Evolutionary conservation across 2,113 vertebrate genomes (phyloP).

Genomic region (Psettodes erumei): DNA sequence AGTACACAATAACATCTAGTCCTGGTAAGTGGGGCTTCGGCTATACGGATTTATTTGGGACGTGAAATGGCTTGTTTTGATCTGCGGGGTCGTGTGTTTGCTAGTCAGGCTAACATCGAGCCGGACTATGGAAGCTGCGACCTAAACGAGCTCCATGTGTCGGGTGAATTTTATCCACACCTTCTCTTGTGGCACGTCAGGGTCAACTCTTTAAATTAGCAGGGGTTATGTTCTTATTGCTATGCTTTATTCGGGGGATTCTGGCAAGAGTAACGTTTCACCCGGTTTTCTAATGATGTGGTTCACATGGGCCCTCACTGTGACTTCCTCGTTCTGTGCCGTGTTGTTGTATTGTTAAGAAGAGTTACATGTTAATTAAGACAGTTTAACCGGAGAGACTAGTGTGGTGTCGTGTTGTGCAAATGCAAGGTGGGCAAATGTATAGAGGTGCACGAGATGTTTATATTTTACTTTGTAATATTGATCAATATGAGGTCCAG

Average conservation of each 20-base stretch:
- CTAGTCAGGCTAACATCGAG: constrained; percentile 46
- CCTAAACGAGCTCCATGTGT: neutral
- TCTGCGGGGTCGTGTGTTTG: neutral
- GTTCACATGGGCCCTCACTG: neutral
- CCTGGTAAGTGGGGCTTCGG: constrained; percentile 29
- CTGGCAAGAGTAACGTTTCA: neutral
- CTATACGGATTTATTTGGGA: fast-evolving
- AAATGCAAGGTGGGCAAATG: neutral
- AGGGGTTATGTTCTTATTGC: too few relatives aligned
- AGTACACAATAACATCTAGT: fast-evolving
- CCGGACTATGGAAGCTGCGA: neutral
- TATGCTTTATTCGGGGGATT: neutral
- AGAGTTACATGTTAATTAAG: too few relatives aligned
- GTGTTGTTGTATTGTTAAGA: too few relatives aligned
- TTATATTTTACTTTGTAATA: neutral
- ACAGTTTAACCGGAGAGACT: too few relatives aligned
- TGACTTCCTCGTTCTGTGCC: constrained; percentile 8
- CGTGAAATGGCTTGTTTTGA: neutral
- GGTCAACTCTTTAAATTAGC: too few relatives aligned
- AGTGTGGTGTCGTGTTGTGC: too few relatives aligned
- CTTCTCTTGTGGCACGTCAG: neutral
- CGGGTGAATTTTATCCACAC: neutral
- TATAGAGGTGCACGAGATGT: neutral
- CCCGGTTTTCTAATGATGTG: neutral
- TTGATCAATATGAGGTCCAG: neutral